Base-by-base conservation (phyloP, 2,113 vertebrate species). In the Emydocephalus ijimae region DNA sequence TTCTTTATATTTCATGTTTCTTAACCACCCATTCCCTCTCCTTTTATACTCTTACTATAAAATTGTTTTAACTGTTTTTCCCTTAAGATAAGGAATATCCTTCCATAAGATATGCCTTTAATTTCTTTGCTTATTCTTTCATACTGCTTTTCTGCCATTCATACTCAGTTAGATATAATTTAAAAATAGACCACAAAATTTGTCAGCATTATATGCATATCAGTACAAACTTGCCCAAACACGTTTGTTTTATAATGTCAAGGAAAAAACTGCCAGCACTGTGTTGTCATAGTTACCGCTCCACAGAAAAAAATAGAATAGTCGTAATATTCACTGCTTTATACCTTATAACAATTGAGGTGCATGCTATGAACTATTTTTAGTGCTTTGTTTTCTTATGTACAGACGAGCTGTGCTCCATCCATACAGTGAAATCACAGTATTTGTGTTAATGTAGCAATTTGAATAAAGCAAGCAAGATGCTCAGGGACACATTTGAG, bases 211-310 rank as follows among this genome's bases (percentile, higher is more conserved):
- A 56, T 93, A 88, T 90, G 61, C 94, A 48, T n/a, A 90, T 93
- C 94, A 94, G 86, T 39, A 26, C 92, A 74, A 92, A 90, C 86
- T 92, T 95, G 59, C 94, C 91, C 34, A 92, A 95, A 94, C 92
- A 15, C 39, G 1, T 96, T 96, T 96, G 26, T 24, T 94, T 95
- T 91, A 94, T 89, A 94, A 95, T 94, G 89, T 90, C 93, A 92
- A 93, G 85, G 26, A 92, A 93, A 95, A 92, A 34, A 88, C 59
- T 89, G 0, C 24, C 90, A 85, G 18, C 21, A 2, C 59, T 29
- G 7, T 93, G 93, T 94, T 94, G 92, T 88, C 93, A 93, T 95
- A 89, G 94, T 92, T 95, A 95, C 94, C 88, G 54, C 55, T 89
- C 92, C 90, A 86, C 43, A 94, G 43, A 91, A 61, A 93, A 0